Base-by-base conservation (phyloP, 2,797 vertebrate species). In the Thripadectes ignobilis region DNA sequence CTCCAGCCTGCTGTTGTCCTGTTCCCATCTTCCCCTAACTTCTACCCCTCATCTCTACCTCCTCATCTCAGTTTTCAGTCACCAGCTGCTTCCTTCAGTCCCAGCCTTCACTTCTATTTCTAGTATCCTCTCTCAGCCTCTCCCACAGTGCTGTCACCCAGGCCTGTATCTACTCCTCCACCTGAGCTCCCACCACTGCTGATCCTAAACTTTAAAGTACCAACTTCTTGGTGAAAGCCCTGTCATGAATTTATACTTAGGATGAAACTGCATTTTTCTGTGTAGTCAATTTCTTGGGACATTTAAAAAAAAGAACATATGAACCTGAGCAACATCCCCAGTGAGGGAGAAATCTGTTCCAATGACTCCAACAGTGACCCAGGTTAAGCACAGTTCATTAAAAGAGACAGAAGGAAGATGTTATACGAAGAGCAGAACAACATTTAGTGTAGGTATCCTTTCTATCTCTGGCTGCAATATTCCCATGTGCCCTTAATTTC, bases 21-120 rank as follows among this genome's bases (percentile, higher is more conserved):
- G 41, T 77, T 90, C 32, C 39, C 52, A 32, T 84, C 43, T 69
- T 27, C 13, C 41, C 3, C 49, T 54, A 36, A 32, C 41, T 84
- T 81, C 43, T 84, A 5, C 36, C 93, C 21, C 41, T 88, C 46
- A 39, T 86, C 29, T 90, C 18, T 5, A 43, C 51, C 43, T 88
- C 34, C 43, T 92, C 77, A 36, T 92, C 88, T 91, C 93, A 86
- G 43, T 92, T 95, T 90, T 74, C 73, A 58, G 74, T 45, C 34
- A 87, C 12, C 80, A 92, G 83, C 71, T 85, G 67, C 43, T 93
- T 89, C 71, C 62, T 76, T 89, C 84, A 85, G 55, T 87, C 20
- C 62, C 74, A 73, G 21, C 12, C 48, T 90, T n/a, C 19, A 19
- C 17, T 94, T 90, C 58, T 68, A 46, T 65, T 68, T 95, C 91